Evolutionary conservation across 1,140 invertebrate genomes (phyloP), one percentile per base, ranked within the genome.

Genomic region (Zaprionus vittiger): DNA sequence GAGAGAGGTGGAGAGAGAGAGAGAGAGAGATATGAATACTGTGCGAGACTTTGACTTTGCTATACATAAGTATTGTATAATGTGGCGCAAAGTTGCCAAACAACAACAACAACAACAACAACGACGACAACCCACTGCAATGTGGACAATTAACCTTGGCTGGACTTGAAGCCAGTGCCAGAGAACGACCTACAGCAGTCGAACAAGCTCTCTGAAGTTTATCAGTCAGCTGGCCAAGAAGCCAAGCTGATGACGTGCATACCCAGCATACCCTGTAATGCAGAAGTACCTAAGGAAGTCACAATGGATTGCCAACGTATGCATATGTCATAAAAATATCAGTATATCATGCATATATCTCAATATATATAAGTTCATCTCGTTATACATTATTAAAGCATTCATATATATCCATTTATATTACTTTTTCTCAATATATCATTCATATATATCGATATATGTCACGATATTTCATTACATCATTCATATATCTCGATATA

Each of bases 61-160:
- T 79, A 68, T 61, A 80, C 60, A 83, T 77, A 77, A 74, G 26
- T 59, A 64, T 76, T 72, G 56, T 73, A 75, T 67, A 70, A 82
- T 77, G 47, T 47, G 66, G 73, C 77, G 71, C 26, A 83, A 83
- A 68, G 80, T 84, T 84, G 73, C 70, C 75, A 60, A 83, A 79
- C 76, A 70, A 68, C 64, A 67, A 52, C 67, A 62, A 69, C 64
- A 52, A 44, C 64, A 54, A 11, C 56, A 55, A 22, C 55, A 56
- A 61, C 54, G 64, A 41, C 44, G 49, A 22, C 84, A 71, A 38
- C 84, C 84, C 81, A 89, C 84, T 89, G 85, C 84, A 84, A 80
- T 76, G 79, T 64, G 57, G 49, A 70, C 79, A 85, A 90, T 90
- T 89, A 89, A 89, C 84, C 84, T 89, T 89, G 84, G 85, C 78